phyloP scores from a whole-genome alignment of 2,797 vertebrate species.

The Emydoidea blandingii region DNA sequence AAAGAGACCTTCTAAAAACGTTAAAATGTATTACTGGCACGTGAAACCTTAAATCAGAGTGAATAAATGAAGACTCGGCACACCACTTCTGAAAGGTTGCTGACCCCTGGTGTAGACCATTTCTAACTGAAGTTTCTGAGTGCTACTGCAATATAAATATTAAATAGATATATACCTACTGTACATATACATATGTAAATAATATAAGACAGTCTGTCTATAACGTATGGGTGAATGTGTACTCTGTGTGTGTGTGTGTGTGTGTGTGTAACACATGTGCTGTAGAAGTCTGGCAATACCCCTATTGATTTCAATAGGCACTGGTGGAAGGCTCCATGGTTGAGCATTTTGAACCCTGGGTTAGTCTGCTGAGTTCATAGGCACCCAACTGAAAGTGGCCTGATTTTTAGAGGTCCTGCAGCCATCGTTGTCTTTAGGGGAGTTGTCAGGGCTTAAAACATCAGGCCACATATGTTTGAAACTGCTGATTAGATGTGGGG shows the following conservation, averaged over 20 bases:
- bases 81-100: no score
- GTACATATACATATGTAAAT: neutral
- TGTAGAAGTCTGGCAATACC: neutral
- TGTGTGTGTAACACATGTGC: neutral
- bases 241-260: neutral
- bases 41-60: no score
- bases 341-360: constrained; percentile 8
- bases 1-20: no score
- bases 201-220: neutral
- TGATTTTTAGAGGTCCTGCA: neutral
- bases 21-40: no score
- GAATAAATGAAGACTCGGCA: no score
- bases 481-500: neutral
- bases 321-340: neutral
- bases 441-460: neutral
- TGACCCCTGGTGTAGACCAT: neutral
- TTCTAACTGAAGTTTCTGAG: neutral
- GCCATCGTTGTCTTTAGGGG: neutral
- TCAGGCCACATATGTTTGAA: no score
- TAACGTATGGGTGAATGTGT: neutral
- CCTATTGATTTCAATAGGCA: neutral
- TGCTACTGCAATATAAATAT: neutral
- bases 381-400: neutral
- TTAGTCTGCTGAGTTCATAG: neutral
- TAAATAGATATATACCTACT: neutral